Evolutionary conservation across 92 coral and sea anemone genomes (phyloP).

Genomic region (Montipora capitata): DNA sequence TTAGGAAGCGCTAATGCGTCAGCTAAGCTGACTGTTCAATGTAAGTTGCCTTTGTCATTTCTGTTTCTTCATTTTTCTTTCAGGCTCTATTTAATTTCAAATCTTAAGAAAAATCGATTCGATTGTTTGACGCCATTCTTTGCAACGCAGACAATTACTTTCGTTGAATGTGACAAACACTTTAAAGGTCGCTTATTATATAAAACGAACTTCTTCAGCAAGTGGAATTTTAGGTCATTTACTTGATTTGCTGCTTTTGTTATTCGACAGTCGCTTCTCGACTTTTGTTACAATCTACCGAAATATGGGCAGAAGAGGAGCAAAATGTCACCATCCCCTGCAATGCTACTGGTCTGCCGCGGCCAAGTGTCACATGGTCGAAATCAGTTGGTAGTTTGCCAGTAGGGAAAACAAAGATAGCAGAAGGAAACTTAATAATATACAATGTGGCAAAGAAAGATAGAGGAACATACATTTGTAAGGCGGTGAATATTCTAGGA

Average conservation of each 20-base stretch:
- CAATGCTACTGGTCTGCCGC: slow-evolving; percentile 2
- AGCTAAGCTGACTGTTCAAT: no score
- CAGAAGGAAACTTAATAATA: background rate
- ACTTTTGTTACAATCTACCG: background rate
- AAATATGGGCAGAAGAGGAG: background rate
- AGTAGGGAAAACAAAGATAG: background rate
- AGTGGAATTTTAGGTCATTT: background rate
- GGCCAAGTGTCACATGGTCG: background rate
- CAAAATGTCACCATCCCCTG: background rate
- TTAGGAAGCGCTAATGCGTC: no score
- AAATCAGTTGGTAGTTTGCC: background rate
- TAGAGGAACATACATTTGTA: slow-evolving; percentile 36
- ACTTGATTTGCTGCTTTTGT: background rate
- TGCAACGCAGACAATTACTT: no score
- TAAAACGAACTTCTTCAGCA: no score
- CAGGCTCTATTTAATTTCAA: no score
- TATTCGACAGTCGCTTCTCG: background rate
- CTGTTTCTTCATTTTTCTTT: no score
- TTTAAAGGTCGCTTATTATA: no score
- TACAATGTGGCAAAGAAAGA: slow-evolving; percentile 19
- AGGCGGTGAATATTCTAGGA: slow-evolving; percentile 37
- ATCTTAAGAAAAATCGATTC: no score
- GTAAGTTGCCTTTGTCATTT: no score
- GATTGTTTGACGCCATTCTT: no score
- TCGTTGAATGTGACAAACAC: no score